A percentile compares a stretch with the other conserved stretches of the same genome.
Evolutionary conservation across 2,113 vertebrate genomes (phyloP).

Genomic region (Noturus placidus): DNA sequence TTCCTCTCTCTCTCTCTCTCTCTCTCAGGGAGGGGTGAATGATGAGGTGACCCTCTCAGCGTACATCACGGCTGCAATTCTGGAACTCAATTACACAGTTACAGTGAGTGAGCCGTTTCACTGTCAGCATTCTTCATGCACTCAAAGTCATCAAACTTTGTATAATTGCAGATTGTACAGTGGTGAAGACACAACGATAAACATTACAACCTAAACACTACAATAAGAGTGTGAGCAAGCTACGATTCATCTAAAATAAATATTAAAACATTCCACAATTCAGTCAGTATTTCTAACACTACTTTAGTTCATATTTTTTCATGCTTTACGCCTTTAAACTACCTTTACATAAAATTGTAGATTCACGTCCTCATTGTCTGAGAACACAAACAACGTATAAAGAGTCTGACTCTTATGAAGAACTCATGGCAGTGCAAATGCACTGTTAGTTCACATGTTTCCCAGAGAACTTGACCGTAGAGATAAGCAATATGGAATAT

Average conservation of each 20-base stretch:
- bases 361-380: too few species aligned
- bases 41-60: constrained; percentile 80
- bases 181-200: neutral
- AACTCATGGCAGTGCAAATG: neutral
- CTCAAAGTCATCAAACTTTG: neutral
- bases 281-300: neutral
- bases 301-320: neutral
- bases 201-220: neutral
- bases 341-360: too few species aligned
- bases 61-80: constrained; percentile 76
- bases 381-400: neutral
- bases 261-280: neutral
- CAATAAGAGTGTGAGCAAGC: neutral
- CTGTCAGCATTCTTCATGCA: neutral
- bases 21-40: constrained; percentile 78
- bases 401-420: neutral
- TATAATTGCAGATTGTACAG: neutral
- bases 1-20: constrained; percentile 9
- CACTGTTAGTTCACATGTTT: neutral
- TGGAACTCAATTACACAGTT: constrained; percentile 64
- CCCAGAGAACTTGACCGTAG: too few species aligned
- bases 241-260: neutral
- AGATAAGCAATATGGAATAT: too few species aligned
- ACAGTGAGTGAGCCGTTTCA: constrained; percentile 63
- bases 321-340: too few species aligned